Evolutionary conservation across 2,113 vertebrate genomes (phyloP).

Genomic region (Bubalus kerabau): DNA sequence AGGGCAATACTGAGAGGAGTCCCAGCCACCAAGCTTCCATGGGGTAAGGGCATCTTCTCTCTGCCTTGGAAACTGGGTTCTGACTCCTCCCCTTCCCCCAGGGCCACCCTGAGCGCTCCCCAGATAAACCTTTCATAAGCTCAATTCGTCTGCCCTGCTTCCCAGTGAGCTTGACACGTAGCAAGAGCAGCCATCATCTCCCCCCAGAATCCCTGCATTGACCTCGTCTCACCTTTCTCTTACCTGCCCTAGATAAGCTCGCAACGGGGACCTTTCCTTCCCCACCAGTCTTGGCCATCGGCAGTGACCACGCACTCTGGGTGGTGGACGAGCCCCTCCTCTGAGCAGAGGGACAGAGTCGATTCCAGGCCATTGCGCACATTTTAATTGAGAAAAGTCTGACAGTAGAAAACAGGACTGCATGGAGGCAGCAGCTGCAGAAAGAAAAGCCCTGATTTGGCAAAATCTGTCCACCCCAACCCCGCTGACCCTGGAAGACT

Average conservation of each 20-base stretch:
- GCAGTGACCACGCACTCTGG: not conserved
- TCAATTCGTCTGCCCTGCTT: not conserved
- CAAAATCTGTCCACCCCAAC: not conserved
- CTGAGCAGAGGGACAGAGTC: not conserved
- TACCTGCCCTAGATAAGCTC: not conserved
- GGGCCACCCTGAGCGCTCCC: not conserved
- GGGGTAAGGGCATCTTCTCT: not conserved
- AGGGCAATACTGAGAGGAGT: too few relatives aligned
- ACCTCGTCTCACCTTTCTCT: not conserved
- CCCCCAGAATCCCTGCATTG: not conserved
- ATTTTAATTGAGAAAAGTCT: not conserved
- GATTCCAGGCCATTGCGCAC: not conserved
- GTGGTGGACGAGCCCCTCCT: not conserved
- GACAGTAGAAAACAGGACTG: too few relatives aligned
- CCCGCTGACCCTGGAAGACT: not conserved
- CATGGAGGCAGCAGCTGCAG: not conserved
- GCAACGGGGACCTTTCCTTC: too few relatives aligned
- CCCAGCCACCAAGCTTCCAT: not conserved
- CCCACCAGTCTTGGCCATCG: not conserved
- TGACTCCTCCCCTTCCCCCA: not conserved
- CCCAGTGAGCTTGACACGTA: accelerated
- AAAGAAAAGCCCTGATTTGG: not conserved
- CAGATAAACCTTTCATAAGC: not conserved
- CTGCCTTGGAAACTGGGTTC: not conserved
- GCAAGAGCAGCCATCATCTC: too few relatives aligned